These are phyloP conservation scores for Acanthiza pusilla DNA, from an alignment of 2,797 vertebrate genomes.

Conservation along the genomic window DNA sequence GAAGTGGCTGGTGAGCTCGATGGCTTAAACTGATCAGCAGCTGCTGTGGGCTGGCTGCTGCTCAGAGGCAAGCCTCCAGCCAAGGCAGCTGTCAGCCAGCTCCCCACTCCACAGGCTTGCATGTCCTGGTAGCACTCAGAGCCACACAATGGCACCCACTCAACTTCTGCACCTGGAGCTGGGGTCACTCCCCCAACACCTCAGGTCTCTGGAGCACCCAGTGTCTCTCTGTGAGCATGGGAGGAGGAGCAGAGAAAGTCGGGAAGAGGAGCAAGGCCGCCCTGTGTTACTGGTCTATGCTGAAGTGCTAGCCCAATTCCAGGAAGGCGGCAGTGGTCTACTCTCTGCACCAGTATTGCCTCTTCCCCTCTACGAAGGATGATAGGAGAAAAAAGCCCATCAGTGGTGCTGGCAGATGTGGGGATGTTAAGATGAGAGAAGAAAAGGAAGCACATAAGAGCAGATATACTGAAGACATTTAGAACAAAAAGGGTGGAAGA, in stretches of 20 bases:
- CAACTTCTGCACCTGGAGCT: neutral
- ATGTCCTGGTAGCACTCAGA: neutral
- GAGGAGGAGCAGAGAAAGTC: neutral
- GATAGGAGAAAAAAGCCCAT: neutral
- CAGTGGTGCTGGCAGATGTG: neutral
- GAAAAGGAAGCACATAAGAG: neutral
- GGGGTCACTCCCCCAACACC: neutral
- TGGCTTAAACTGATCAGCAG: neutral
- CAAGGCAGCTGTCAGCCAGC: neutral
- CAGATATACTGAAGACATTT: neutral
- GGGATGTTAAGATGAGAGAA: neutral
- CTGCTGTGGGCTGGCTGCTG: neutral
- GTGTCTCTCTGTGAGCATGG: neutral
- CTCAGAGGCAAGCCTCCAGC: neutral
- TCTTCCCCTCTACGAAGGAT: neutral
- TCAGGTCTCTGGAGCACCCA: neutral
- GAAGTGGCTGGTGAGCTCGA: neutral
- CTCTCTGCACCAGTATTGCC: fast-evolving
- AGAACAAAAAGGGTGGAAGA: neutral
- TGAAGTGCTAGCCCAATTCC: fast-evolving
- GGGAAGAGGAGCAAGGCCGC: neutral
- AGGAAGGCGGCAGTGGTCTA: neutral
- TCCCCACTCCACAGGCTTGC: fast-evolving
- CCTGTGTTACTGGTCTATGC: fast-evolving
- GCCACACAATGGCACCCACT: neutral